A percentile compares a stretch with the other conserved stretches of the same genome.
Conservation (phyloP, 2,797 vertebrate genomes). For the Botia kubotai region DNA sequence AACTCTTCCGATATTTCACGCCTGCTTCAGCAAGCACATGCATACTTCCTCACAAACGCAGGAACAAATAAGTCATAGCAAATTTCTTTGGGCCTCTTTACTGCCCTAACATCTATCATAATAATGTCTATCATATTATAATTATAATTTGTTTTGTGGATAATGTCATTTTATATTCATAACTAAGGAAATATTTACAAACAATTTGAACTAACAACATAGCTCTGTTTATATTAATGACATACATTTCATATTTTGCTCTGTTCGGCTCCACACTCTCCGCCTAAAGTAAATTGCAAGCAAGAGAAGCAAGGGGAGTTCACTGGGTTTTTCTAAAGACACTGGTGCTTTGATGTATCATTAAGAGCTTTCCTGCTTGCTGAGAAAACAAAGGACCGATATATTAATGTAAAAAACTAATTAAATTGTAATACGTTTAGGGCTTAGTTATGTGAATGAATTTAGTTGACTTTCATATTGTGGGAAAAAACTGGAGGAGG, state of each 20-base stretch:
- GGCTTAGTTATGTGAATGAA: not conserved
- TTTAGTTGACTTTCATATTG: not conserved
- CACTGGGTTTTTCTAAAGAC: constrained; percentile 13
- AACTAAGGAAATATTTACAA: constrained; percentile 8
- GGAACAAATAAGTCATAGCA: not conserved
- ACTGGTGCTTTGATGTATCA: constrained; percentile 16
- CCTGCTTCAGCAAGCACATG: constrained; percentile 29
- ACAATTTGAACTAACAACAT: not conserved
- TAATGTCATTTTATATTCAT: constrained; percentile 12
- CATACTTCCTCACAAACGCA: constrained; percentile 41
- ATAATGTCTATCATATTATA: not conserved
- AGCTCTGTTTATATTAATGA: constrained; percentile 12
- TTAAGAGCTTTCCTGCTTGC: constrained; percentile 6
- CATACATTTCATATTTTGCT: not conserved
- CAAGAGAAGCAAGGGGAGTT: not conserved
- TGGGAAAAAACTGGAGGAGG: not conserved
- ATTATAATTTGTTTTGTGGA: constrained; percentile 12
- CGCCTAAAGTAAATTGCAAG: constrained; percentile 2
- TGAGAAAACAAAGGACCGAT: constrained; percentile 22
- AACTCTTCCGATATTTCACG: constrained; percentile 40
- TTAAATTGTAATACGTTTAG: constrained; percentile 6
- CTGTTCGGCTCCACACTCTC: not conserved
- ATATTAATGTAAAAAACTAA: constrained; percentile 24
- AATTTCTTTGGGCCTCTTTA: not conserved
- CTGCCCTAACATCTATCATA: not conserved